phyloP scores from a whole-genome alignment of 2,888 invertebrate genomes.

The Frankliniella fusca region DNA sequence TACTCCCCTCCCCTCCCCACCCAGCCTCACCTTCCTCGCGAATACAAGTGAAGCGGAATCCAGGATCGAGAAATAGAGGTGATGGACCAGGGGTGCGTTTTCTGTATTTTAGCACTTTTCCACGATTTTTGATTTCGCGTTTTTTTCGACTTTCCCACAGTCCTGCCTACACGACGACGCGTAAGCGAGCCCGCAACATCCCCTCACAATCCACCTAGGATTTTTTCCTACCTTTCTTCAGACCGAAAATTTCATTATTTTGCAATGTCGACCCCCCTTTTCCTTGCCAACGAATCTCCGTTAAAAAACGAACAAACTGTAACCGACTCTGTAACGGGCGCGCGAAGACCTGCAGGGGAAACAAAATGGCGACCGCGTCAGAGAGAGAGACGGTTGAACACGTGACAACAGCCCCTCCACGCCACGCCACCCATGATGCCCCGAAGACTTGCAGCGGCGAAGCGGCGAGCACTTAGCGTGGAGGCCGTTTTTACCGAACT shows the following conservation, averaged over 20 bases:
- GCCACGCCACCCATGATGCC: background rate
- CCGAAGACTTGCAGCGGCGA: too few species aligned
- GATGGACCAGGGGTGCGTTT: background rate
- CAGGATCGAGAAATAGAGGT: background rate
- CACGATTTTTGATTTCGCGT: constrained; percentile 1
- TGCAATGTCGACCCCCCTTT: background rate
- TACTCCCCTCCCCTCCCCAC: background rate
- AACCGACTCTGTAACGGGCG: background rate
- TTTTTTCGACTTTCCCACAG: constrained; percentile 18
- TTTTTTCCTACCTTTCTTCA: background rate
- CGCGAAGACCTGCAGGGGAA: background rate
- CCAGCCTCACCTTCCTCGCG: constrained; percentile 7
- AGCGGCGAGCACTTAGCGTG: background rate
- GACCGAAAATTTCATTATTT: background rate
- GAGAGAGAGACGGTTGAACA: too few species aligned
- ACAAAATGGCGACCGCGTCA: background rate
- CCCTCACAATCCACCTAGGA: background rate
- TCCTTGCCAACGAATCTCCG: background rate
- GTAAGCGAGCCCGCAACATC: background rate
- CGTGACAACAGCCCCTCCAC: background rate
- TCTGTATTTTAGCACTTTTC: background rate
- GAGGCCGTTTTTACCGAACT: background rate
- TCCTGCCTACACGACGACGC: background rate
- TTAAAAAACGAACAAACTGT: background rate
- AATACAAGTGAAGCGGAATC: constrained; percentile 21